These are phyloP conservation scores for Apamea anceps DNA, from an alignment of 2,888 invertebrate species.

Conservation along the genomic window DNA sequence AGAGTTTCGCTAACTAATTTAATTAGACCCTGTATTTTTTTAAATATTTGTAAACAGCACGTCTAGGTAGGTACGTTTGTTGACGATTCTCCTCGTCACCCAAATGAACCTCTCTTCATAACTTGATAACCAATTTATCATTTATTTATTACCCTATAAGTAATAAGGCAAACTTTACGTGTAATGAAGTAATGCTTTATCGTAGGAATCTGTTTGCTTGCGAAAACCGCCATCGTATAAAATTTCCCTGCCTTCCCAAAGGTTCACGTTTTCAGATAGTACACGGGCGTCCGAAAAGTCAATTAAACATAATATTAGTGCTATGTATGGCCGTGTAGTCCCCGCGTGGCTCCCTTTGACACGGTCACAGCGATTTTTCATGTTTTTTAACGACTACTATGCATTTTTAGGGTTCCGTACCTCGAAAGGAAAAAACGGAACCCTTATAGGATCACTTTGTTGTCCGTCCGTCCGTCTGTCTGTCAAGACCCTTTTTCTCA, in stretches of 20 bases:
- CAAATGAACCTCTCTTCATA: constrained; percentile 58
- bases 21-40: constrained; percentile 1
- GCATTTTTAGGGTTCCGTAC: too few relatives aligned
- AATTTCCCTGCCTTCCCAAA: constrained; percentile 28
- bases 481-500: too few relatives aligned
- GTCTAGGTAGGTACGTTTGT: constrained; percentile 10
- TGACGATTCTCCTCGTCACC: constrained; percentile 36
- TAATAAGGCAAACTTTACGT: constrained; percentile 27
- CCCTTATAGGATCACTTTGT: too few relatives aligned
- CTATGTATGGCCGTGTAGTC: constrained; percentile 33
- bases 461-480: too few relatives aligned
- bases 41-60: constrained; percentile 42
- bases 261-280: constrained; percentile 51
- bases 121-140: constrained; percentile 52
- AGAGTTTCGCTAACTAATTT: neutral
- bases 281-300: constrained; percentile 46
- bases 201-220: constrained; percentile 46
- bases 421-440: too few relatives aligned
- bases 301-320: constrained; percentile 60
- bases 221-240: constrained; percentile 36
- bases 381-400: constrained; percentile 26
- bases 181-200: constrained; percentile 36
- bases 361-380: constrained; percentile 36
- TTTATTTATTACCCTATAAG: constrained; percentile 33
- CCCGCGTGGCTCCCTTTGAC: constrained; percentile 44